These are phyloP conservation scores for Oncorhynchus nerka DNA, from an alignment of 2,113 vertebrate genomes.

Conservation along the genomic window DNA sequence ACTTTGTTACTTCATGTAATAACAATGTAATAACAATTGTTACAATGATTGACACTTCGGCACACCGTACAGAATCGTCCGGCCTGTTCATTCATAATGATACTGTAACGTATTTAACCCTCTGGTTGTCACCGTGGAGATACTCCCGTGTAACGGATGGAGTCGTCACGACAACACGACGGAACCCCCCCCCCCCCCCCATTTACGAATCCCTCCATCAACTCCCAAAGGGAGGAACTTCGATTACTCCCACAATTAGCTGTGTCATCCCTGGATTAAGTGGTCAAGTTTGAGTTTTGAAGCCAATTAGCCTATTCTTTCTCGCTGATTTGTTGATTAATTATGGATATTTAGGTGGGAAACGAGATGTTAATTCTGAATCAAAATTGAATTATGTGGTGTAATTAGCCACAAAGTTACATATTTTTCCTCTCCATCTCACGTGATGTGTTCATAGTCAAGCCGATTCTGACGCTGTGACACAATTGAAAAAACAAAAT, in stretches of 20 bases:
- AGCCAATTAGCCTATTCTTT: slow-evolving; percentile 96
- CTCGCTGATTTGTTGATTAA: slow-evolving; percentile 98
- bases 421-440: slow-evolving; percentile 43
- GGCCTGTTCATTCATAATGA: background rate
- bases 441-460: slow-evolving; percentile 49
- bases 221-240: slow-evolving; percentile 87
- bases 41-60: too few species aligned
- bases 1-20: too few species aligned
- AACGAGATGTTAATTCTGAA: slow-evolving; percentile 98
- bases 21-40: too few species aligned
- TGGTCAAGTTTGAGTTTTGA: slow-evolving; percentile 95
- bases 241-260: slow-evolving; percentile 98
- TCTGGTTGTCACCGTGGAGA: slow-evolving; percentile 53
- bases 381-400: slow-evolving; percentile 93
- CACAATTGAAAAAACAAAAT: slow-evolving; percentile 13
- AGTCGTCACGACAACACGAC: slow-evolving; percentile 69
- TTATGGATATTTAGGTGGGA: slow-evolving; percentile 99
- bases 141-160: slow-evolving; percentile 69
- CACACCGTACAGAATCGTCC: background rate
- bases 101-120: background rate
- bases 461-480: slow-evolving; percentile 53
- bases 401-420: slow-evolving; percentile 89
- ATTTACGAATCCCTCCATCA: slow-evolving; percentile 88
- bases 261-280: slow-evolving; percentile 94
- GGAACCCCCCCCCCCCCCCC: slow-evolving; percentile 66